A percentile compares a stretch with the other conserved stretches of the same genome.
These are phyloP conservation scores for Lucinisca nassula DNA, from an alignment of 2,888 invertebrate species.

Conservation along the genomic window DNA sequence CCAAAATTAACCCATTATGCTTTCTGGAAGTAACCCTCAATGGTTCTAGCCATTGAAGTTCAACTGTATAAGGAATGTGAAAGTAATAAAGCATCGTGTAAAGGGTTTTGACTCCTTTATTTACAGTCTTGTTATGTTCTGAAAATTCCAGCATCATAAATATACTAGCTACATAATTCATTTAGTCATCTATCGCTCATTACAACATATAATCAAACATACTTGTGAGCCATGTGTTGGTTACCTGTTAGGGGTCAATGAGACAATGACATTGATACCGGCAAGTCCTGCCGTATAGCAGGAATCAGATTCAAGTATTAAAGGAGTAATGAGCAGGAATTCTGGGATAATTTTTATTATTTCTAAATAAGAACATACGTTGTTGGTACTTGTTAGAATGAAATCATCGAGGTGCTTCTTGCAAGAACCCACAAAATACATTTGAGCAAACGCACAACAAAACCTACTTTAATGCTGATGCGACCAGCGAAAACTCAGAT, in stretches of 20 bases:
- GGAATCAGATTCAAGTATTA: no score
- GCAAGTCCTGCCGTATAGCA: no score
- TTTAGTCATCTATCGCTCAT: neutral
- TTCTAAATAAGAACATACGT: neutral
- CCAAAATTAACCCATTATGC: no score
- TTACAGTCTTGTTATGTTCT: neutral
- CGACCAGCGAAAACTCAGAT: neutral
- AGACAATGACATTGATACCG: no score
- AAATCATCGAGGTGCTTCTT: neutral
- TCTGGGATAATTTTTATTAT: no score
- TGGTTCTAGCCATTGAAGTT: no score
- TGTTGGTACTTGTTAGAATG: neutral
- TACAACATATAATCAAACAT: no score
- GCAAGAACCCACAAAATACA: neutral
- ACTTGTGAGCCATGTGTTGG: no score
- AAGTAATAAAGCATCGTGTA: neutral
- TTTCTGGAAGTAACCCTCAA: no score
- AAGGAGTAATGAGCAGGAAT: no score
- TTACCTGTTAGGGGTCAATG: no score
- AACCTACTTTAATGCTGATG: neutral
- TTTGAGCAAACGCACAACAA: neutral
- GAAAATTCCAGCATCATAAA: conserved; percentile 7
- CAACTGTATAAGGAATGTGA: no score
- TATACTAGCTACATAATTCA: neutral
- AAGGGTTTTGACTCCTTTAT: conserved; percentile 8